Conservation (phyloP, 2,797 vertebrate genomes). For the Cynodonichthys magdalenae region DNA sequence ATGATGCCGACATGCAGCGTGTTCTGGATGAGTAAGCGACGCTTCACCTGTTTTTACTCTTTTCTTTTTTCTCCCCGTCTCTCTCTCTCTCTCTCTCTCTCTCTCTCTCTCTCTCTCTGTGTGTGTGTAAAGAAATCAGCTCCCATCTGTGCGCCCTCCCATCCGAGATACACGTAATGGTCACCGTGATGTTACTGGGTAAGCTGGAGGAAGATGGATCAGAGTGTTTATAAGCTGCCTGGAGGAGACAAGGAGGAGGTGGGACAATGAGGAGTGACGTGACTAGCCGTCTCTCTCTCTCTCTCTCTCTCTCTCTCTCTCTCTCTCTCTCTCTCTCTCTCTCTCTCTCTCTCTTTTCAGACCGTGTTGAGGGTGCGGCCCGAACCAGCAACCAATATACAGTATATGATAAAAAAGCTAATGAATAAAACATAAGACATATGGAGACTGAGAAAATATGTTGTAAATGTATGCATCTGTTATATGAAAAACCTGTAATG, state of each 20-base stretch:
- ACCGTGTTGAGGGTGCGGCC: slow-evolving; percentile 74
- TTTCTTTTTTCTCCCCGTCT: slow-evolving; percentile 9
- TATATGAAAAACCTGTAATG: not conserved
- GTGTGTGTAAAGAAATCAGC: slow-evolving; percentile 52
- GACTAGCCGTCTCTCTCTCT: slow-evolving; percentile 60
- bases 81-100: slow-evolving; percentile 12
- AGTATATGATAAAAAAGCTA: slow-evolving; percentile 51
- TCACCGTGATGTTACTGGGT: slow-evolving; percentile 75
- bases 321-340: not conserved
- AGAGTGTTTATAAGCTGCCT: slow-evolving; percentile 75
- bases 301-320: too few relatives aligned
- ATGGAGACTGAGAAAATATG: slow-evolving; percentile 7
- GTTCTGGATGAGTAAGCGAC: slow-evolving; percentile 36
- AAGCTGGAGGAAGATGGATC: slow-evolving; percentile 73
- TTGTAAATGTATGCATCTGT: slow-evolving; percentile 10
- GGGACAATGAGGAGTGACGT: slow-evolving; percentile 68
- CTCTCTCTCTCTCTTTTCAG: slow-evolving; percentile 24
- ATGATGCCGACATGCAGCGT: slow-evolving; percentile 20
- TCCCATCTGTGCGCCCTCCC: slow-evolving; percentile 61
- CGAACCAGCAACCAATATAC: slow-evolving; percentile 51
- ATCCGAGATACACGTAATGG: slow-evolving; percentile 63
- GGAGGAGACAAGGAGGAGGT: slow-evolving; percentile 65
- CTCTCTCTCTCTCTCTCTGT: slow-evolving; percentile 13
- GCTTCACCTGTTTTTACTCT: slow-evolving; percentile 42
- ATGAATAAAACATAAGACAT: slow-evolving; percentile 47